Evolutionary conservation across 2,888 invertebrate genomes (phyloP).

Genomic region (Eugnorisma glareosa): DNA sequence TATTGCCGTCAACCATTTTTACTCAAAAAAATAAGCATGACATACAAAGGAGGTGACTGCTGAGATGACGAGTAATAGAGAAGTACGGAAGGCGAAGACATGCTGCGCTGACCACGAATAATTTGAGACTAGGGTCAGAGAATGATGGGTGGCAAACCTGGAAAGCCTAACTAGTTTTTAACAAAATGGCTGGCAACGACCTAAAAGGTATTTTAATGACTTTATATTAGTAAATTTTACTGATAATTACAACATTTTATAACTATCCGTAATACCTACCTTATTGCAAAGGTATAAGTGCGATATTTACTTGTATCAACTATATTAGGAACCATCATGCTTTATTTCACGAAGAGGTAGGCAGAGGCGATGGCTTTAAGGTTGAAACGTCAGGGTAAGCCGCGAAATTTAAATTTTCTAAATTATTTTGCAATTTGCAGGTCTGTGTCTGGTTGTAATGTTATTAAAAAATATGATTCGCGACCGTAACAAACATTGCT

Average conservation of each 20-base stretch:
- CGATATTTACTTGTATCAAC: not conserved
- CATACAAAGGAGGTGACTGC: not conserved
- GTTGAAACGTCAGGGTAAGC: too few species aligned
- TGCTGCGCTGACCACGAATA: not conserved
- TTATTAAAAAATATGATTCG: too few species aligned
- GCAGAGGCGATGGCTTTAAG: not conserved
- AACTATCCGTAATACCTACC: not conserved
- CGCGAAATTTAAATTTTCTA: too few species aligned
- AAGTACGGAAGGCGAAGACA: not conserved
- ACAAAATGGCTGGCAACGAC: constrained; percentile 14
- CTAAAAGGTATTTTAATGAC: constrained; percentile 14
- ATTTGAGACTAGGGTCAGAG: not conserved
- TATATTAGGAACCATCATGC: not conserved
- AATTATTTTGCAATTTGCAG: too few species aligned
- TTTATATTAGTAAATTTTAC: constrained; percentile 9
- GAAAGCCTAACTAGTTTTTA: not conserved
- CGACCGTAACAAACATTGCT: too few species aligned
- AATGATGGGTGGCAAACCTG: not conserved
- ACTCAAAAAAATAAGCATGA: not conserved
- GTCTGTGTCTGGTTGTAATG: too few species aligned
- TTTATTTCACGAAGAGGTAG: not conserved
- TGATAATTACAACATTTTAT: not conserved
- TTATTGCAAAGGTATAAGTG: not conserved
- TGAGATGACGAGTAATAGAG: not conserved
- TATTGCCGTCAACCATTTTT: not conserved